A percentile compares a stretch with the other conserved stretches of the same genome.
phyloP scores from a whole-genome alignment of 2,797 vertebrate species.

The Enteromius radiatus region DNA sequence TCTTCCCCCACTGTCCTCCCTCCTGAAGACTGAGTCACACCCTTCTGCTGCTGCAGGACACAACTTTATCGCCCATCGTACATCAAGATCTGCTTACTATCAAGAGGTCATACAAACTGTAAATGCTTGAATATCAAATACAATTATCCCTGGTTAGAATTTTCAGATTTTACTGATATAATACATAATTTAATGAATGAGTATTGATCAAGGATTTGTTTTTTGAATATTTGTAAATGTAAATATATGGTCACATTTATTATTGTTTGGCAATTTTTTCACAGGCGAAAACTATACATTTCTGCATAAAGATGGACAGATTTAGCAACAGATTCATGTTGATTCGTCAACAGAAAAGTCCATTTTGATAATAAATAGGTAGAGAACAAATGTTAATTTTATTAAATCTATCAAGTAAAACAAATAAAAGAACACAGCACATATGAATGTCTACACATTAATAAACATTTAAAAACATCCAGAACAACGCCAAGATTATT shows the following conservation, averaged over 20 bases:
- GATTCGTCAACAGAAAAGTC: not conserved
- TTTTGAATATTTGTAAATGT: not conserved
- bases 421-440: slow-evolving; percentile 46
- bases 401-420: slow-evolving; percentile 33
- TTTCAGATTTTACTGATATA: not conserved
- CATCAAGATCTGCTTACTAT: not conserved
- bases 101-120: not conserved
- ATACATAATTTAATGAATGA: not conserved
- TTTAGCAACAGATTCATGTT: not conserved
- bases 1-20: slow-evolving; percentile 7
- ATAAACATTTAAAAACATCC: slow-evolving; percentile 25
- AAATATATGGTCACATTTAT: not conserved
- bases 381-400: slow-evolving; percentile 39
- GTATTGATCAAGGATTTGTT: not conserved
- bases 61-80: not conserved
- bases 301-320: not conserved
- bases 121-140: not conserved
- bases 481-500: slow-evolving; percentile 3
- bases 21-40: slow-evolving; percentile 29
- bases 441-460: not conserved
- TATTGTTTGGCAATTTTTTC: not conserved
- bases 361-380: not conserved
- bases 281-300: not conserved
- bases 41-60: slow-evolving; percentile 11
- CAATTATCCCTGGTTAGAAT: not conserved